These are phyloP conservation scores for Cryptocephalus moraei DNA, from an alignment of 2,888 invertebrate species.

Conservation along the genomic window DNA sequence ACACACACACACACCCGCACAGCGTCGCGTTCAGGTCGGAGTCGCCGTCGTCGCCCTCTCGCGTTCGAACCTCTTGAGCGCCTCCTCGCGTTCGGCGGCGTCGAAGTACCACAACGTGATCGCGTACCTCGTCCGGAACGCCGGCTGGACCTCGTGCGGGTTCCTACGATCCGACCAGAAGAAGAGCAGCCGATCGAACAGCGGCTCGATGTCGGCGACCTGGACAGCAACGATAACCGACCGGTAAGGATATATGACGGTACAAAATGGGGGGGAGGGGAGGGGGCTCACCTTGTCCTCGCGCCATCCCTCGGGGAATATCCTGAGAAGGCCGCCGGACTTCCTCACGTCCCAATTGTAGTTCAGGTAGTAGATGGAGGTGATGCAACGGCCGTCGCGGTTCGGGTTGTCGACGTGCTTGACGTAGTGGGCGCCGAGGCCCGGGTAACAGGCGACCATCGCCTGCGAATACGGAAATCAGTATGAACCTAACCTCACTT, in stretches of 20 bases:
- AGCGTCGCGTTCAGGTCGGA: too few relatives aligned
- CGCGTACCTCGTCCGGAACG: constrained; percentile 79
- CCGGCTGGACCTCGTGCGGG: constrained; percentile 94
- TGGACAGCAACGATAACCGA: constrained; percentile 9
- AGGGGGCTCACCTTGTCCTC: constrained; percentile 50
- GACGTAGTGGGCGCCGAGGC: constrained; percentile 86
- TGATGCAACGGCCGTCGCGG: constrained; percentile 91
- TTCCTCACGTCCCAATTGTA: constrained; percentile 81
- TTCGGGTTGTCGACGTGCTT: constrained; percentile 98
- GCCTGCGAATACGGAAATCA: constrained; percentile 73
- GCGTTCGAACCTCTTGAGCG: constrained; percentile 48
- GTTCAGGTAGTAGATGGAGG: constrained; percentile 96
- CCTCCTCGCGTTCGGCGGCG: constrained; percentile 68
- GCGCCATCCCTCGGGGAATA: constrained; percentile 76
- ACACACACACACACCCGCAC: too few relatives aligned
- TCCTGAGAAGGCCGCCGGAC: constrained; percentile 80
- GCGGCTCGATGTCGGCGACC: constrained; percentile 81
- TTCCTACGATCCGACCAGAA: constrained; percentile 97
- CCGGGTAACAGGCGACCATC: constrained; percentile 98
- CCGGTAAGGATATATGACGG: too few relatives aligned
- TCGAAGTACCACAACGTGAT: constrained; percentile 92
- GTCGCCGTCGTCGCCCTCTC: constrained; percentile 30
- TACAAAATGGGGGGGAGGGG: too few relatives aligned
- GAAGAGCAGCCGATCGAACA: constrained; percentile 87
- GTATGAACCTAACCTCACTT: too few relatives aligned